phyloP scores from a whole-genome alignment of 2,113 vertebrate genomes.

The Connochaetes taurinus region DNA sequence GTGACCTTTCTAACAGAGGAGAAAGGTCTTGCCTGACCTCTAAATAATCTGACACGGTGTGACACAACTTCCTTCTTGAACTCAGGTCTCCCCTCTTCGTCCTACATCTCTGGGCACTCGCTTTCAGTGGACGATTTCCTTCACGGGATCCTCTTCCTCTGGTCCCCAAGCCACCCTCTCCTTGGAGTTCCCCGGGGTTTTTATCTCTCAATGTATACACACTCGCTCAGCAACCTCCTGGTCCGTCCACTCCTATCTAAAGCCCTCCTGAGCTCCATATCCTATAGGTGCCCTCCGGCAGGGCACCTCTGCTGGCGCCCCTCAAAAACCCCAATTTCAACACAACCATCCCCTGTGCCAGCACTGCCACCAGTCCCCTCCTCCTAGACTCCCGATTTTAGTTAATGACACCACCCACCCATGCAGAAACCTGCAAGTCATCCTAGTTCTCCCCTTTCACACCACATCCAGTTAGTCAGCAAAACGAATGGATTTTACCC shows the following conservation, averaged over 20 bases:
- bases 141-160: not conserved
- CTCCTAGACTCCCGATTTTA: not conserved
- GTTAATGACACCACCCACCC: not conserved
- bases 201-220: not conserved
- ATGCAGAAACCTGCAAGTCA: constrained; percentile 36
- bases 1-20: constrained; percentile 4
- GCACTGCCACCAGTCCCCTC: not conserved
- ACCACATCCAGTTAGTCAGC: not conserved
- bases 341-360: not conserved
- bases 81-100: not conserved
- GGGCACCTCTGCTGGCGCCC: not conserved
- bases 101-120: not conserved
- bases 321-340: not conserved
- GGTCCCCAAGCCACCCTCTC: not conserved
- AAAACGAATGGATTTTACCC: not conserved
- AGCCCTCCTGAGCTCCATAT: not conserved
- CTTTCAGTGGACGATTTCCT: not conserved
- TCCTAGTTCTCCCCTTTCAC: not conserved
- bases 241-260: not conserved
- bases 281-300: not conserved
- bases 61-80: not conserved
- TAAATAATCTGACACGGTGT: not conserved
- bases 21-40: not conserved
- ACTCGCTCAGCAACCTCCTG: not conserved
- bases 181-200: not conserved